Evolutionary conservation across 2,797 vertebrate species (phyloP).

Genomic region (Geotrypetes seraphini): DNA sequence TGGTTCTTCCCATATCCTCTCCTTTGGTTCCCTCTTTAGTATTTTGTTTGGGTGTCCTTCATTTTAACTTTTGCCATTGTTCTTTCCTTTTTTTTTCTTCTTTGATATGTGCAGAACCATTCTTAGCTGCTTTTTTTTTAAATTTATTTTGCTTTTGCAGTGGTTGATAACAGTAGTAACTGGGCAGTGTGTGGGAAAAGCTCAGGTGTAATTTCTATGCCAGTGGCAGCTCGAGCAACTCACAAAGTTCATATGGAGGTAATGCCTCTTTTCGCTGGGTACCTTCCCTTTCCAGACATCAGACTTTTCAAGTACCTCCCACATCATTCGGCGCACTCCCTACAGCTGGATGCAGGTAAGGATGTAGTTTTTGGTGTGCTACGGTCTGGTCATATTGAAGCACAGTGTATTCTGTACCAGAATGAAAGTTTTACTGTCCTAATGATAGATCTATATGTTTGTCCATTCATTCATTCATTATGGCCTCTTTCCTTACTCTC

Average conservation of each 20-base stretch:
- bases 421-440: not conserved
- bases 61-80: not conserved
- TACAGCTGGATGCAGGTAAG: constrained; percentile 84
- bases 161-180: constrained; percentile 93
- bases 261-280: constrained; percentile 89
- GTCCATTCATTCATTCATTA: too few relatives aligned
- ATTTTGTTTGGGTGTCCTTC: too few relatives aligned
- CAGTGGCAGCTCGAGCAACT: constrained; percentile 62
- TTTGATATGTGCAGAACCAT: too few relatives aligned
- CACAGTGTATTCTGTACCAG: too few relatives aligned
- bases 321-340: constrained; percentile 69
- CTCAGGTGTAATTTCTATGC: constrained; percentile 87
- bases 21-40: too few relatives aligned
- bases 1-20: too few relatives aligned
- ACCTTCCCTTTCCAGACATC: constrained; percentile 85
- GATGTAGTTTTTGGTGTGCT: not conserved
- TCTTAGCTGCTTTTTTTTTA: not conserved
- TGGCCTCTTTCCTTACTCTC: not conserved
- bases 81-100: not conserved
- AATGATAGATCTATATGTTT: too few relatives aligned
- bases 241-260: constrained; percentile 92
- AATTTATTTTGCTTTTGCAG: constrained; percentile 41
- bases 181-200: constrained; percentile 97
- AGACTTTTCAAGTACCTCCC: constrained; percentile 89
- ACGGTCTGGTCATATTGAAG: too few relatives aligned